Conservation (phyloP, 2,797 vertebrate genomes). For the Parotocinclus haroldoi region DNA sequence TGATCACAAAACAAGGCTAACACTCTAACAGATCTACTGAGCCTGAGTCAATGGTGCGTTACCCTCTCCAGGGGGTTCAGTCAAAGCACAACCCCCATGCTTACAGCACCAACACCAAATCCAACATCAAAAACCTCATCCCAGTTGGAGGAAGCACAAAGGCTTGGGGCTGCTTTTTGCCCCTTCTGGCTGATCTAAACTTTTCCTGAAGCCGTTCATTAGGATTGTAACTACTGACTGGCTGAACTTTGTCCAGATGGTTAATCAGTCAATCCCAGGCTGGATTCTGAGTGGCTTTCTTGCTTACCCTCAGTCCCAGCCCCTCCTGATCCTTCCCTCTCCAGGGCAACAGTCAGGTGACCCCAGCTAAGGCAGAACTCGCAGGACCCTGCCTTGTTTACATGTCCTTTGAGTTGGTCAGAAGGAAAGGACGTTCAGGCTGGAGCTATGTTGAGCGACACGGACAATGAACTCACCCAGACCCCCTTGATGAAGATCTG, state of each 20-base stretch:
- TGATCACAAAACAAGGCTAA: too few relatives aligned
- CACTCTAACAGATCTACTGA: too few relatives aligned
- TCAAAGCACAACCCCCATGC: too few relatives aligned
- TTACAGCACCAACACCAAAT: too few relatives aligned
- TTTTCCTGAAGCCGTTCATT: neutral
- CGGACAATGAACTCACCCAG: slow-evolving; percentile 72
- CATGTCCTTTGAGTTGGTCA: neutral
- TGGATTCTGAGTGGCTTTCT: slow-evolving; percentile 1
- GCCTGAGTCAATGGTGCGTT: too few relatives aligned
- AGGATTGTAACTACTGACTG: too few relatives aligned
- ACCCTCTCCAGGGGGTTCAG: too few relatives aligned
- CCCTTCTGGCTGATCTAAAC: too few relatives aligned
- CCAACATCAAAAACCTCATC: too few relatives aligned
- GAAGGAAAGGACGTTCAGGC: neutral
- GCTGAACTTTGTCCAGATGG: slow-evolving; percentile 15
- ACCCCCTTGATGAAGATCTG: slow-evolving; percentile 80
- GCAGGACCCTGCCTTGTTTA: slow-evolving; percentile 25
- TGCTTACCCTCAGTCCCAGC: slow-evolving; percentile 14
- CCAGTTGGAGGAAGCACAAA: too few relatives aligned
- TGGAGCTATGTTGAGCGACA: slow-evolving; percentile 11
- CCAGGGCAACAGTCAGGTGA: slow-evolving; percentile 67
- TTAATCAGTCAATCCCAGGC: slow-evolving; percentile 28
- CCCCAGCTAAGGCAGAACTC: slow-evolving; percentile 40
- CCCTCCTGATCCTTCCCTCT: slow-evolving; percentile 38
- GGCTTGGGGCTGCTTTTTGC: too few relatives aligned